Evolutionary conservation across 2,113 vertebrate genomes (phyloP).

Genomic region (Trichechus manatus): DNA sequence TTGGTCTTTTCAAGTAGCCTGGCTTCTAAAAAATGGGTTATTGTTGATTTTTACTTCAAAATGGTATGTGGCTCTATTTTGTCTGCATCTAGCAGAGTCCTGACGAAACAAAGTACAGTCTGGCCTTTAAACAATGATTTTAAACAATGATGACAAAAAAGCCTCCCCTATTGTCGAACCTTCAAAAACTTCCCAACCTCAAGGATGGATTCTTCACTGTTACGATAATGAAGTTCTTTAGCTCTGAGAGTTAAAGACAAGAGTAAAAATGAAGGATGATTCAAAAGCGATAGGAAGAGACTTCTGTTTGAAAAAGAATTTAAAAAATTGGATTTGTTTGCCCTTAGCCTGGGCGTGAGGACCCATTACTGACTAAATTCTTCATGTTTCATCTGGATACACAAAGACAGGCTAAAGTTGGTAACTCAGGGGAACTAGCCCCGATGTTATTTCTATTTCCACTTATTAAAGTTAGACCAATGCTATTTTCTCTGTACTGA

Average conservation of each 20-base stretch:
- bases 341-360: background rate
- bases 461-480: slow-evolving; percentile 57
- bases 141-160: slow-evolving; percentile 16
- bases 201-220: background rate
- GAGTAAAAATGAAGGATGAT: background rate
- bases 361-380: slow-evolving; percentile 36
- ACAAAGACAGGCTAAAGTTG: background rate
- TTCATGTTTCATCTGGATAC: slow-evolving; percentile 41
- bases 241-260: background rate
- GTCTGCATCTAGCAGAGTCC: background rate
- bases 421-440: background rate
- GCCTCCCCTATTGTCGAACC: background rate
- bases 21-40: slow-evolving; percentile 48
- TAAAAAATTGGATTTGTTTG: slow-evolving; percentile 47
- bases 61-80: background rate
- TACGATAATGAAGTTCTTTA: background rate
- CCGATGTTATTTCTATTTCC: slow-evolving; percentile 51
- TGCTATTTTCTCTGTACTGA: background rate
- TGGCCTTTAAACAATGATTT: slow-evolving; percentile 49
- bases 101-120: slow-evolving; percentile 8
- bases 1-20: background rate
- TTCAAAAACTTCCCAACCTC: background rate
- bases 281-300: background rate
- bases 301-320: background rate
- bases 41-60: slow-evolving; percentile 58